Percentiles rank a stretch among this genome's conserved stretches.
These are phyloP conservation scores for Leucania comma DNA, from an alignment of 2,888 invertebrate genomes.

Conservation along the genomic window DNA sequence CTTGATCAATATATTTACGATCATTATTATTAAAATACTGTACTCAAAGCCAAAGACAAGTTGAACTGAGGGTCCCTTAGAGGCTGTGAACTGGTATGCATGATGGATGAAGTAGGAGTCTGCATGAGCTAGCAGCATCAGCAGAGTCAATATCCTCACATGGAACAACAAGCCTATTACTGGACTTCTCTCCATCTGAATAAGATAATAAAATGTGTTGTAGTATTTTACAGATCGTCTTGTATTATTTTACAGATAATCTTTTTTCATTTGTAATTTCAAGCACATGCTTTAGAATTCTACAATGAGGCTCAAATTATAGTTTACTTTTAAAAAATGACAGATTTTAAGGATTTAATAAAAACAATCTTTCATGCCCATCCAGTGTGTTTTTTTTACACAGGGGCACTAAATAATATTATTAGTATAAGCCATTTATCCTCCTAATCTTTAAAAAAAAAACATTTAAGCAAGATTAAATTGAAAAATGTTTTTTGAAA, in stretches of 20 bases:
- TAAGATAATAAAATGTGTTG: conserved; percentile 33
- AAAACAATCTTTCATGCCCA: background rate
- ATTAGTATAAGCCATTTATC: background rate
- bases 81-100: conserved; percentile 97
- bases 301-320: background rate
- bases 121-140: conserved; percentile 94
- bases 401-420: background rate
- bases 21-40: conserved; percentile 98
- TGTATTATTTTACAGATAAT: background rate
- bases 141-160: conserved; percentile 95
- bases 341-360: background rate
- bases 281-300: background rate
- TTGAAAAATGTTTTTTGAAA: no score
- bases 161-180: conserved; percentile 99
- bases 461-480: no score
- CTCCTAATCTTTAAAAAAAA: background rate
- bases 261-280: background rate
- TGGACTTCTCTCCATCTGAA: conserved; percentile 99
- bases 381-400: background rate
- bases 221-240: background rate
- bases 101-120: conserved; percentile 98
- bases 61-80: conserved; percentile 99
- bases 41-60: conserved; percentile 99
- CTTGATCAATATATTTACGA: conserved; percentile 98
- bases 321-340: background rate